phyloP scores from a whole-genome alignment of 37 sponge, comb jelly and placozoan species.

The Cladorhizidae sp. region DNA sequence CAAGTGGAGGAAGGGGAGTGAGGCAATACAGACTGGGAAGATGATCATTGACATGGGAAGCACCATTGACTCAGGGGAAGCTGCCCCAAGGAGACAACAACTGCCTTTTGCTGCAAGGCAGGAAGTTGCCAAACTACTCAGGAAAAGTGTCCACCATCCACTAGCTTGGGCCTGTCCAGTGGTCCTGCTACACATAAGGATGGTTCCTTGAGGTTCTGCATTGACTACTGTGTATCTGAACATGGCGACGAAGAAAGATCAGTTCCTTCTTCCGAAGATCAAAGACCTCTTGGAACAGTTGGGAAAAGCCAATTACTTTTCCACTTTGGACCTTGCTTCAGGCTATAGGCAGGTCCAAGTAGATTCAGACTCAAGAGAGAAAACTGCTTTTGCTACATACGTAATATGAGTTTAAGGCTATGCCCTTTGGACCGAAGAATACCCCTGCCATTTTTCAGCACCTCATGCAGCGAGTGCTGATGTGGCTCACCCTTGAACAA shows the following conservation, averaged over 20 bases:
- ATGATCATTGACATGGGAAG: not conserved
- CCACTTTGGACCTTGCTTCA: slow-evolving; percentile 62
- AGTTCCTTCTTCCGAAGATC: slow-evolving; percentile 41
- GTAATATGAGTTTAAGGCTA: slow-evolving; percentile 60
- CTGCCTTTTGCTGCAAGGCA: not conserved
- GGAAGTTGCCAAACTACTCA: not conserved
- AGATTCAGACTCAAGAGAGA: slow-evolving; percentile 27
- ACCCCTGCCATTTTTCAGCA: slow-evolving; percentile 40
- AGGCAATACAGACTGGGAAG: not conserved
- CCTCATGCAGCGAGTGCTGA: slow-evolving; percentile 44
- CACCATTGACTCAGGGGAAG: too few relatives aligned
- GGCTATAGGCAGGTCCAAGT: slow-evolving; percentile 64
- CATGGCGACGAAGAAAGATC: slow-evolving; percentile 58
- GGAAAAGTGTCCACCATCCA: too few relatives aligned
- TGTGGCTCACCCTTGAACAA: slow-evolving; percentile 31
- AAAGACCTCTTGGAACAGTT: slow-evolving; percentile 31
- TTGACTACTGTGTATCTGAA: slow-evolving; percentile 62
- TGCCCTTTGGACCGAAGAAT: slow-evolving; percentile 46
- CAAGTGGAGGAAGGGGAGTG: not conserved
- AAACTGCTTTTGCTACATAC: slow-evolving; percentile 59
- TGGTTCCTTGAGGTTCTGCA: slow-evolving; percentile 29
- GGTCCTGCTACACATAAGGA: slow-evolving; percentile 18
- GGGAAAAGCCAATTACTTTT: slow-evolving; percentile 40
- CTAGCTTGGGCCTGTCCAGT: not conserved
- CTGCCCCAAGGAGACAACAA: too few relatives aligned